phyloP scores from a whole-genome alignment of 2,113 vertebrate genomes.

The Rhea americana region DNA sequence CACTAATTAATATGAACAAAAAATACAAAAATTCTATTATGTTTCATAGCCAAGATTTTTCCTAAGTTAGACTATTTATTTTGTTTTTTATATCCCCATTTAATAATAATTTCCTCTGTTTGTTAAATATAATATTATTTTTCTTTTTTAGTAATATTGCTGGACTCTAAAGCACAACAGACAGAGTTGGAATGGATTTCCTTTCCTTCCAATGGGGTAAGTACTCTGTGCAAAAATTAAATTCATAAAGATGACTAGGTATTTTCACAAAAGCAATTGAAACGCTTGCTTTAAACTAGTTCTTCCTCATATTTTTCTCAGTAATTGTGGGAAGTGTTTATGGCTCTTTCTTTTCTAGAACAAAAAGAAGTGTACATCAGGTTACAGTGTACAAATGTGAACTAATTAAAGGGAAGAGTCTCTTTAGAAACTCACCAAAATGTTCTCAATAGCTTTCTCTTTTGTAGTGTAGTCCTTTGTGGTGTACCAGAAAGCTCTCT shows the following conservation, averaged over 20 bases:
- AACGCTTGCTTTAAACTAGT: constrained; percentile 18
- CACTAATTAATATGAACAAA: neutral
- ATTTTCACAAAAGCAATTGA: neutral
- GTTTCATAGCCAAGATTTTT: neutral
- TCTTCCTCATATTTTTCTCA: neutral
- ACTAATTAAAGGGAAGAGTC: constrained; percentile 44
- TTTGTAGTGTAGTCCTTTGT: constrained; percentile 25
- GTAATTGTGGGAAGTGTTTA: neutral
- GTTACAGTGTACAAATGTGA: constrained; percentile 19
- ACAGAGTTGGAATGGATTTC: constrained; percentile 99
- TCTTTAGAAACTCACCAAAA: constrained; percentile 50
- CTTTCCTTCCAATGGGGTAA: constrained; percentile 96
- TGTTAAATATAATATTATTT: neutral
- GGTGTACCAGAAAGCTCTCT: neutral
- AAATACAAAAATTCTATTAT: neutral
- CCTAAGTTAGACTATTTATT: neutral
- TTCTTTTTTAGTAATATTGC: constrained; percentile 87
- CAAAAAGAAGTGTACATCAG: constrained; percentile 18
- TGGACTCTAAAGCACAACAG: constrained; percentile 99
- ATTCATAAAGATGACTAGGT: neutral
- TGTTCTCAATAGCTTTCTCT: constrained; percentile 7
- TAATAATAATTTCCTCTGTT: too few relatives aligned
- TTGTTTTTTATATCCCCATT: neutral
- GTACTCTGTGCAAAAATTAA: constrained; percentile 57
- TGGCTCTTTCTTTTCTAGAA: constrained; percentile 13